phyloP scores from a whole-genome alignment of 2,113 vertebrate species.

The Bettongia penicillata region DNA sequence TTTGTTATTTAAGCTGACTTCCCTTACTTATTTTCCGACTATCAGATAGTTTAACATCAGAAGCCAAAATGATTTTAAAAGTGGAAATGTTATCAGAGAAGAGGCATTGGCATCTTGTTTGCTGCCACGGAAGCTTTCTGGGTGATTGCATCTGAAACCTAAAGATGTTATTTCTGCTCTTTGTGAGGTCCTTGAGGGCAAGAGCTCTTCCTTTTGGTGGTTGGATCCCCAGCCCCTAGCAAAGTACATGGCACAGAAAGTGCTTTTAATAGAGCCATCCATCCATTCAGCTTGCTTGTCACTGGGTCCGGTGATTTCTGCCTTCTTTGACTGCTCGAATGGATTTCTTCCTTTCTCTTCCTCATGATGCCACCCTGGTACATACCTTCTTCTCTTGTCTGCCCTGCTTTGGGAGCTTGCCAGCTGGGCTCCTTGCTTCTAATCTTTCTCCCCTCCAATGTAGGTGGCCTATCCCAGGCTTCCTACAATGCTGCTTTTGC shows the following conservation, averaged over 20 bases:
- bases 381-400: not conserved
- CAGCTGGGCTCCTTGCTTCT: not conserved
- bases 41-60: not conserved
- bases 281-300: not conserved
- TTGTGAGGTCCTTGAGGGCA: not conserved
- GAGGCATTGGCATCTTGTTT: not conserved
- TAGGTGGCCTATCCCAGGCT: not conserved
- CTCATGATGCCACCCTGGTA: not conserved
- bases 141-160: not conserved
- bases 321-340: not conserved
- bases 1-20: not conserved
- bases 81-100: not conserved
- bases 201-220: not conserved
- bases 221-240: not conserved
- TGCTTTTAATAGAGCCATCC: not conserved
- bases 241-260: not conserved
- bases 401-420: not conserved
- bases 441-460: not conserved
- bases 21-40: not conserved
- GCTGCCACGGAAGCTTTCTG: not conserved
- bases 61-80: not conserved
- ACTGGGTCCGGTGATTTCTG: not conserved
- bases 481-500: not conserved
- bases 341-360: not conserved
- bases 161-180: not conserved